Conservation (phyloP, 2,113 vertebrate species). For the Halcyon senegalensis region DNA sequence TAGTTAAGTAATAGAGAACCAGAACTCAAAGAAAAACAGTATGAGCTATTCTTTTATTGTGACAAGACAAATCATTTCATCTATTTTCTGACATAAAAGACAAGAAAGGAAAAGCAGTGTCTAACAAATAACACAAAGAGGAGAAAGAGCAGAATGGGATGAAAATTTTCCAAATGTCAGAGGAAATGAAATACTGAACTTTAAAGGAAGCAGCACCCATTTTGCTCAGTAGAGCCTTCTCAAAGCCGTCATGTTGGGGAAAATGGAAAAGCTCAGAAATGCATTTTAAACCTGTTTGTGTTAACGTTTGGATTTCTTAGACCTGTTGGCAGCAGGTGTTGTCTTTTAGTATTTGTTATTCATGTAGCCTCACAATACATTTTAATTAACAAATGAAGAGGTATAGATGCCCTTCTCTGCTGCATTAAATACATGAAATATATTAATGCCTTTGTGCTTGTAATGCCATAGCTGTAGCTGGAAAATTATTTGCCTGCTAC, state of each 20-base stretch:
- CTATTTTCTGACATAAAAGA: conserved; percentile 44
- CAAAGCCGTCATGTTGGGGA: conserved; percentile 17
- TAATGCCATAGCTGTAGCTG: neutral
- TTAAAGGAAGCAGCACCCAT: neutral
- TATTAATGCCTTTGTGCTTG: neutral
- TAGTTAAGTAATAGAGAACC: conserved; percentile 28
- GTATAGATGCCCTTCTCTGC: neutral
- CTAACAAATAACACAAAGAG: conserved; percentile 16
- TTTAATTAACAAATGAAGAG: conserved; percentile 18
- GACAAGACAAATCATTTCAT: conserved; percentile 52
- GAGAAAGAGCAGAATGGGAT: conserved; percentile 14
- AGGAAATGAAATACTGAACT: conserved; percentile 39
- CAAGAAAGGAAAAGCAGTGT: neutral
- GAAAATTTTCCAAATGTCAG: conserved; percentile 42
- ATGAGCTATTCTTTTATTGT: conserved; percentile 19
- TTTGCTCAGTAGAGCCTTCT: neutral
- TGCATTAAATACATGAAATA: conserved; percentile 31
- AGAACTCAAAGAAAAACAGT: conserved; percentile 8
- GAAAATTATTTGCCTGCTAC: neutral
- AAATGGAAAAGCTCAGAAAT: conserved; percentile 30
- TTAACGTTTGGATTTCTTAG: conserved; percentile 22
- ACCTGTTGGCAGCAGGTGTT: conserved; percentile 36
- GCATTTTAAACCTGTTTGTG: conserved; percentile 8
- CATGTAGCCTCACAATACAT: neutral
- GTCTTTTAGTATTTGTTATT: conserved; percentile 45